These are phyloP conservation scores for Enteromius unitaeniatus DNA, from an alignment of 2,797 vertebrate species.

Conservation along the genomic window DNA sequence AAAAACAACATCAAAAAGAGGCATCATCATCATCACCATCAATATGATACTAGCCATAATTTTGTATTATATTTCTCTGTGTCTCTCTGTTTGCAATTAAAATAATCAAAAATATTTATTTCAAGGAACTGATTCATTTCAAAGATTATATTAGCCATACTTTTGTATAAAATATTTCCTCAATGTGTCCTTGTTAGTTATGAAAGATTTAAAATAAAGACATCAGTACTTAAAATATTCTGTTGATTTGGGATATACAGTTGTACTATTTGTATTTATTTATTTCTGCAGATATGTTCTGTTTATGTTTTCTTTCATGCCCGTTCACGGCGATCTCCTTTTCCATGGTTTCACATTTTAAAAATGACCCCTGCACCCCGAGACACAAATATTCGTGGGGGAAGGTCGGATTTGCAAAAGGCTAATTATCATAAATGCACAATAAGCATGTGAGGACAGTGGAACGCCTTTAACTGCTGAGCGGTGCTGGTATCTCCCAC, in stretches of 20 bases:
- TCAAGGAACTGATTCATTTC: conserved; percentile 77
- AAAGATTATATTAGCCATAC: conserved; percentile 69
- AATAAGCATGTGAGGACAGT: conserved; percentile 76
- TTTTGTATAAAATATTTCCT: conserved; percentile 69
- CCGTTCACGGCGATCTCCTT: conserved; percentile 74
- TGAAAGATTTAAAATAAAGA: conserved; percentile 67
- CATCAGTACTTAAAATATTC: conserved; percentile 63
- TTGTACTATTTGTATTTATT: conserved; percentile 12
- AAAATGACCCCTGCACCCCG: conserved; percentile 73
- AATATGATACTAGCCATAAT: conserved; percentile 83
- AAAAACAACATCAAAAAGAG: conserved; percentile 64
- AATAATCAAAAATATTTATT: conserved; percentile 84
- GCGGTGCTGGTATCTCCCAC: conserved; percentile 68
- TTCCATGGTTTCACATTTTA: conserved; percentile 69
- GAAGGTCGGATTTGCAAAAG: conserved; percentile 76
- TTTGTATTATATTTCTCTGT: conserved; percentile 85
- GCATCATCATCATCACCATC: conserved; percentile 80
- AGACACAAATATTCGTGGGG: conserved; percentile 61
- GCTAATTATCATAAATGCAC: conserved; percentile 86
- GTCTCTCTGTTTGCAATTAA: conserved; percentile 83
- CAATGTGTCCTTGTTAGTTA: conserved; percentile 67
- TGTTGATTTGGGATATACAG: conserved; percentile 52
- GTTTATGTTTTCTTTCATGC: conserved; percentile 73
- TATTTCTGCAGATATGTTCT: neutral
- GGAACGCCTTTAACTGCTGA: conserved; percentile 65